Evolutionary conservation across 2,888 invertebrate genomes (phyloP).

Genomic region (Uloborus plumipes): DNA sequence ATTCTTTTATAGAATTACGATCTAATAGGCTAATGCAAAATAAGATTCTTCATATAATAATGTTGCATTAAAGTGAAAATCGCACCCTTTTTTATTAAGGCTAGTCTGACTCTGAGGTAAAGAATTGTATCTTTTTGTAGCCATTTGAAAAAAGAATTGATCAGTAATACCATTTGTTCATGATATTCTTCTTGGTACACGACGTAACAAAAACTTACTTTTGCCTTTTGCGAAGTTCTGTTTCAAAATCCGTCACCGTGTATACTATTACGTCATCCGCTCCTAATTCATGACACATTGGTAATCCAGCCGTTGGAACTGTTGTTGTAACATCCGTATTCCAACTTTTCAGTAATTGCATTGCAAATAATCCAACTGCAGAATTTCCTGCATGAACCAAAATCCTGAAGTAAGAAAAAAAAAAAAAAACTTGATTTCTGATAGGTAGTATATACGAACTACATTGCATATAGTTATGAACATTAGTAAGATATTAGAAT

Average conservation of each 20-base stretch:
- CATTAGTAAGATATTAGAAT: too few species aligned
- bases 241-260: constrained; percentile 66
- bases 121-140: too few species aligned
- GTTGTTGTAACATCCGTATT: constrained; percentile 76
- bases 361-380: constrained; percentile 76
- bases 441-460: too few species aligned
- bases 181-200: not conserved
- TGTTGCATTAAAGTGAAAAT: too few species aligned
- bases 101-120: too few species aligned
- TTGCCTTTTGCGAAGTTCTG: constrained; percentile 66
- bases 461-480: too few species aligned
- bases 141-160: too few species aligned
- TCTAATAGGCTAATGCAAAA: too few species aligned
- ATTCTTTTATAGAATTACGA: too few species aligned
- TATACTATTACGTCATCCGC: constrained; percentile 74
- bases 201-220: constrained; percentile 44
- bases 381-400: constrained; percentile 76
- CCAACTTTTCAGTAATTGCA: constrained; percentile 76
- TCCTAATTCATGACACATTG: constrained; percentile 76
- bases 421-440: not conserved
- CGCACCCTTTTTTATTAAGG: too few species aligned
- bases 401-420: constrained; percentile 71
- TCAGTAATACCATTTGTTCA: too few species aligned
- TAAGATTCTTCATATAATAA: too few species aligned
- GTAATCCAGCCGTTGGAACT: constrained; percentile 73